Evolutionary conservation across 2,888 invertebrate species (phyloP).

Genomic region (Ceriagrion tenellum): DNA sequence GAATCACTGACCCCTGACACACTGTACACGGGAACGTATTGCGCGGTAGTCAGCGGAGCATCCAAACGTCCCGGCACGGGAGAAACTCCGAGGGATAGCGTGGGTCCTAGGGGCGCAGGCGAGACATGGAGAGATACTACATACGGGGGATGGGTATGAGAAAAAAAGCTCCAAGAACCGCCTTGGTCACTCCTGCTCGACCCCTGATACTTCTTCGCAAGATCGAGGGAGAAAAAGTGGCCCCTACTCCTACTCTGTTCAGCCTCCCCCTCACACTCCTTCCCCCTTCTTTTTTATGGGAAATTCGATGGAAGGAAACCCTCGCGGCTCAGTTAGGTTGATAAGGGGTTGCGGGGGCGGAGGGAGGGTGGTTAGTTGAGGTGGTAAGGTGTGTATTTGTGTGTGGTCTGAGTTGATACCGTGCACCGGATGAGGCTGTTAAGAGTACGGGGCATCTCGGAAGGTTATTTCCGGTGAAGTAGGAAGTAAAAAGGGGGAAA

Average conservation of each 20-base stretch:
- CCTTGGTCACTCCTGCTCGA: not conserved
- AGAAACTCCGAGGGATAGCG: not conserved
- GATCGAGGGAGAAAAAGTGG: not conserved
- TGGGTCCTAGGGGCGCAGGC: not conserved
- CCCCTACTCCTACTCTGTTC: not conserved
- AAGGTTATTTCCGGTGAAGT: slow-evolving; percentile 57
- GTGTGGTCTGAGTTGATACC: slow-evolving; percentile 40
- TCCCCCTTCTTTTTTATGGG: slow-evolving; percentile 34
- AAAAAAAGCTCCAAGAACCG: not conserved
- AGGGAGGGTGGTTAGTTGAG: not conserved
- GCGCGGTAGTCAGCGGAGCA: slow-evolving; percentile 28
- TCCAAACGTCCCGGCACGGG: not conserved
- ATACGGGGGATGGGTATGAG: not conserved
- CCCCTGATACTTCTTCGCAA: not conserved
- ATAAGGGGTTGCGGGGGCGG: not conserved
- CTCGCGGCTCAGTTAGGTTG: not conserved
- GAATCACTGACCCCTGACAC: slow-evolving; percentile 59
- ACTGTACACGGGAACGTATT: not conserved
- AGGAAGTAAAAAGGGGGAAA: not conserved
- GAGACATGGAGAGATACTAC: not conserved
- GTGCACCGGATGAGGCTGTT: slow-evolving; percentile 57
- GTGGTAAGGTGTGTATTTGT: not conserved
- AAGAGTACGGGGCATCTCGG: slow-evolving; percentile 39
- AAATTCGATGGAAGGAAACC: slow-evolving; percentile 40
- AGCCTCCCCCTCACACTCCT: not conserved